phyloP scores from a whole-genome alignment of 1,140 invertebrate species.

The Hyposmocoma kahamanoa region DNA sequence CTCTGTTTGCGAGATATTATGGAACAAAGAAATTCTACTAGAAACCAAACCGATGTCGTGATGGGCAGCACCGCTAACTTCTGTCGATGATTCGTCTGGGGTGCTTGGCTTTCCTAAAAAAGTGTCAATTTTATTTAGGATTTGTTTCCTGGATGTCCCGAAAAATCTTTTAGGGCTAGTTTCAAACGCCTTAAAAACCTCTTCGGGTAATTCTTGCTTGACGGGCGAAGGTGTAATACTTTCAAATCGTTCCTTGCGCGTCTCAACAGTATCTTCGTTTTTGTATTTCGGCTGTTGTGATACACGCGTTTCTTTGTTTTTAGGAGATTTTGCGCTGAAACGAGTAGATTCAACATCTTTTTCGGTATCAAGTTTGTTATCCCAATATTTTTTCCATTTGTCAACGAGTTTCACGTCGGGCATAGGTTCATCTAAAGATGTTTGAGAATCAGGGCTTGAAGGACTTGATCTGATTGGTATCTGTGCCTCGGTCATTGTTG shows the following conservation, averaged over 20 bases:
- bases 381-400: slow-evolving; percentile 65
- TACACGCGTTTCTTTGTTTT: slow-evolving; percentile 9
- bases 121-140: slow-evolving; percentile 63
- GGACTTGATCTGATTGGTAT: not conserved
- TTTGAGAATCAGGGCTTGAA: not conserved
- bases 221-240: slow-evolving; percentile 13
- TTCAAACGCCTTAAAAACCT: slow-evolving; percentile 67
- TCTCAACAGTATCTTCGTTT: not conserved
- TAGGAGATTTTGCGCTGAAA: slow-evolving; percentile 15
- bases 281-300: slow-evolving; percentile 2
- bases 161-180: slow-evolving; percentile 67
- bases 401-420: slow-evolving; percentile 40
- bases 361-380: slow-evolving; percentile 41
- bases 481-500: not conserved
- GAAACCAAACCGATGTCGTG: slow-evolving; percentile 59
- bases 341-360: slow-evolving; percentile 22
- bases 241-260: not conserved
- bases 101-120: slow-evolving; percentile 45
- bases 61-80: slow-evolving; percentile 11
- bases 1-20: slow-evolving; percentile 52
- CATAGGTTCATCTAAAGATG: too few species aligned
- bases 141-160: slow-evolving; percentile 58
- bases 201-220: slow-evolving; percentile 60
- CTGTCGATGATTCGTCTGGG: slow-evolving; percentile 25
- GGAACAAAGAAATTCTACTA: slow-evolving; percentile 64